Conservation (phyloP, 1,140 invertebrate genomes). For the Penaeus vannamei region DNA sequence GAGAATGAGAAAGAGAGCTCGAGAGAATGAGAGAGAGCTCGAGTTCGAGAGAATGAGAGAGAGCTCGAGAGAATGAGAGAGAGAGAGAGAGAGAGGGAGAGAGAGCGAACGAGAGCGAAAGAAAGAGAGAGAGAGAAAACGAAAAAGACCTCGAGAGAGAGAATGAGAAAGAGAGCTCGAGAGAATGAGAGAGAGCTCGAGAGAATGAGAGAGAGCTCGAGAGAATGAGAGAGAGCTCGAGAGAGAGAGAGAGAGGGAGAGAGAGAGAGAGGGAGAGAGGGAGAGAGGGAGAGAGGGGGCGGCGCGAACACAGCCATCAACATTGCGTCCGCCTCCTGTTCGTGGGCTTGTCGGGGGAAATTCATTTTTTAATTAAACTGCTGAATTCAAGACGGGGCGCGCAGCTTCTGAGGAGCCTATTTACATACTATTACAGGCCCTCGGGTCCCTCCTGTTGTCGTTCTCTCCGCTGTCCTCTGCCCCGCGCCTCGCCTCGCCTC, state of each 20-base stretch:
- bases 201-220: not conserved
- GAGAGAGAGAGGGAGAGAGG: not conserved
- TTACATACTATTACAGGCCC: conserved; percentile 59
- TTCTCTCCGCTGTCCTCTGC: not conserved
- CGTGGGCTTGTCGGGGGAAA: conserved; percentile 34
- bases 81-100: not conserved
- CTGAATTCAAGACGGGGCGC: conserved; percentile 49
- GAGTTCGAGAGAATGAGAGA: not conserved
- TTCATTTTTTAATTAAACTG: conserved; percentile 62
- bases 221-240: not conserved
- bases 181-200: not conserved
- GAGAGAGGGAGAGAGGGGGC: not conserved
- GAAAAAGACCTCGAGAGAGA: not conserved
- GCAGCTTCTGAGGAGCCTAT: conserved; percentile 34
- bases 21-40: conserved; percentile 2
- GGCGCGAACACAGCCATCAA: not conserved
- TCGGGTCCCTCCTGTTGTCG: conserved; percentile 23
- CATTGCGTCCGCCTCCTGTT: not conserved
- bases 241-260: conserved; percentile 2
- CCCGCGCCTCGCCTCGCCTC: too few species aligned
- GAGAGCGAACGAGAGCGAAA: not conserved
- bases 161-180: not conserved
- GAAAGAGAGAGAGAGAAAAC: not conserved
- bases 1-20: not conserved
- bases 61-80: not conserved